Percentiles rank a stretch among this genome's conserved stretches.
phyloP scores from a whole-genome alignment of 1,140 invertebrate genomes.

The Leptestheria dahalacensis region DNA sequence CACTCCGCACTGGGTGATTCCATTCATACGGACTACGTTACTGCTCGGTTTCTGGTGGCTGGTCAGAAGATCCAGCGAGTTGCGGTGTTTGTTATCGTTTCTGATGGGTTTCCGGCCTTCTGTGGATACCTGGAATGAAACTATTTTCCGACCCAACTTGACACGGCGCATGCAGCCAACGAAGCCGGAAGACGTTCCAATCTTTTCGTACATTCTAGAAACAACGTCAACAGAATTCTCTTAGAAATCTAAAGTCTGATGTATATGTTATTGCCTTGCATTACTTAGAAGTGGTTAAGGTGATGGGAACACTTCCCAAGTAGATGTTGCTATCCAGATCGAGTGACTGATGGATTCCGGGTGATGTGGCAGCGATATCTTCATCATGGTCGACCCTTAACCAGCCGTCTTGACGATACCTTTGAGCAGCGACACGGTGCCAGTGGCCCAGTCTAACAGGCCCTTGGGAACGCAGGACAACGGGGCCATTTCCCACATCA shows the following conservation, averaged over 20 bases:
- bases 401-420: constrained; percentile 69
- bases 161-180: constrained; percentile 67
- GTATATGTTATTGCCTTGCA: too few species aligned
- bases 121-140: constrained; percentile 34
- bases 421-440: constrained; percentile 62
- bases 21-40: constrained; percentile 9
- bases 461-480: constrained; percentile 54
- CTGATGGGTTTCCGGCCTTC: constrained; percentile 3
- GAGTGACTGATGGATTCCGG: constrained; percentile 60
- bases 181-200: constrained; percentile 62
- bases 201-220: constrained; percentile 65
- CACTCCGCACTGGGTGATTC: constrained; percentile 27
- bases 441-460: constrained; percentile 55
- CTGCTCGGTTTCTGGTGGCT: background rate
- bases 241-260: too few species aligned
- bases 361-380: constrained; percentile 60
- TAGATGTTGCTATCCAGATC: constrained; percentile 67
- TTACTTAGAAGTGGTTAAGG: constrained; percentile 30
- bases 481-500: constrained; percentile 71
- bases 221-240: constrained; percentile 20
- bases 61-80: background rate
- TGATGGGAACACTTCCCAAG: constrained; percentile 63
- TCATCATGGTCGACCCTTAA: constrained; percentile 64
- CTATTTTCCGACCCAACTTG: constrained; percentile 50
- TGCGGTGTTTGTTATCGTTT: background rate